Conservation (phyloP, 2,888 invertebrate species). For the Parasteatoda lunata region DNA sequence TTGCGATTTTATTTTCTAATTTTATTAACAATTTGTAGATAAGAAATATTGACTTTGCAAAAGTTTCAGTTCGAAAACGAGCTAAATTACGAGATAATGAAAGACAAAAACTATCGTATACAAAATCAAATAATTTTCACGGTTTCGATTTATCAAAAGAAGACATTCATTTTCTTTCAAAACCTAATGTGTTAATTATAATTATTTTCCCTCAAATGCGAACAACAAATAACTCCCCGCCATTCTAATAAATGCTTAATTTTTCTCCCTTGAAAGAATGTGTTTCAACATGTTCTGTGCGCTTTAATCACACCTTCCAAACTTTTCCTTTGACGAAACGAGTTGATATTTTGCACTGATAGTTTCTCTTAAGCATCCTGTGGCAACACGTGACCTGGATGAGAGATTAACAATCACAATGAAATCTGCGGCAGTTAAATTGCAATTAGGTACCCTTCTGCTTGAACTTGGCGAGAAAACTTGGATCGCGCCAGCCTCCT, state of each 20-base stretch:
- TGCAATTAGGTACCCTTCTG: conserved; percentile 25
- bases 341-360: conserved; percentile 35
- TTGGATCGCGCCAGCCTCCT: not conserved
- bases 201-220: too few relatives aligned
- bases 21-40: too few relatives aligned
- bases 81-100: too few relatives aligned
- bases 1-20: too few relatives aligned
- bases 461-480: not conserved
- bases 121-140: not conserved
- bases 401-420: conserved; percentile 58
- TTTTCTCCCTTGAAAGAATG: not conserved
- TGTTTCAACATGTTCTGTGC: not conserved
- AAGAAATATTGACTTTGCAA: too few relatives aligned
- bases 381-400: conserved; percentile 36
- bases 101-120: too few relatives aligned
- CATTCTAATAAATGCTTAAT: too few relatives aligned
- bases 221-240: too few relatives aligned
- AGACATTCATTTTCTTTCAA: not conserved
- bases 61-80: too few relatives aligned
- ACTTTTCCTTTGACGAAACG: not conserved
- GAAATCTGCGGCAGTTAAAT: conserved; percentile 43
- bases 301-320: not conserved
- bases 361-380: conserved; percentile 33
- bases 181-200: too few relatives aligned
- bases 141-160: not conserved